A percentile compares a stretch with the other conserved stretches of the same genome.
These are phyloP conservation scores for Cantharis flavilabris DNA, from an alignment of 2,888 invertebrate species.

Conservation along the genomic window DNA sequence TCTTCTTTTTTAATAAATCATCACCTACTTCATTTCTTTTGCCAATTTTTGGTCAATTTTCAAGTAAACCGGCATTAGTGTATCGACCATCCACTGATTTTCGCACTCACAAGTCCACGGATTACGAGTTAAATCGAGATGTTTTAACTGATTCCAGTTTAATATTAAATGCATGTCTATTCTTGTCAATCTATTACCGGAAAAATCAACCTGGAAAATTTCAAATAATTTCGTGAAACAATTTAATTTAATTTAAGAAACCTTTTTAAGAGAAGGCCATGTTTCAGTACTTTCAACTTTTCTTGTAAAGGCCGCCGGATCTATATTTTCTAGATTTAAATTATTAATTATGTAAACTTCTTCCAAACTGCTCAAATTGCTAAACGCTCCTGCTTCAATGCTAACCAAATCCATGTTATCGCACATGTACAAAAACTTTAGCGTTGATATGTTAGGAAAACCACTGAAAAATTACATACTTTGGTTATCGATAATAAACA, in stretches of 20 bases:
- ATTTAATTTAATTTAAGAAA: constrained; percentile 28
- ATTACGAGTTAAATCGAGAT: constrained; percentile 72
- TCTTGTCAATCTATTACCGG: constrained; percentile 71
- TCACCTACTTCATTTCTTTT: constrained; percentile 13
- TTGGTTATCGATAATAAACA: constrained; percentile 1
- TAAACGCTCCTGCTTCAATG: constrained; percentile 63
- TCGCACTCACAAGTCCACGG: constrained; percentile 80
- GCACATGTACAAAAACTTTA: constrained; percentile 70
- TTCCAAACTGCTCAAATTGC: constrained; percentile 61
- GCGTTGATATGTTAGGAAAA: constrained; percentile 66
- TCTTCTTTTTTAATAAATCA: not conserved
- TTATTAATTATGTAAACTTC: constrained; percentile 69
- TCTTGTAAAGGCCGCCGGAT: constrained; percentile 63
- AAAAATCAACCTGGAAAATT: constrained; percentile 65
- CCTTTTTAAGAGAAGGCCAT: constrained; percentile 71
- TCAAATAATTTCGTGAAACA: not conserved
- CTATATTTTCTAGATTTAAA: constrained; percentile 62
- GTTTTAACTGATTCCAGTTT: constrained; percentile 71
- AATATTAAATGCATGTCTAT: constrained; percentile 68
- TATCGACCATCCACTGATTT: constrained; percentile 76
- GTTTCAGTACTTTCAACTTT: constrained; percentile 57
- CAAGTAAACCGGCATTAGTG: constrained; percentile 63
- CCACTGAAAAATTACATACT: constrained; percentile 54
- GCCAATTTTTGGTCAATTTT: constrained; percentile 54
- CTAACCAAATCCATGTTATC: constrained; percentile 65